Evolutionary conservation across 64 coral and sea anemone genomes (phyloP).

Genomic region (Montipora efflorescens): DNA sequence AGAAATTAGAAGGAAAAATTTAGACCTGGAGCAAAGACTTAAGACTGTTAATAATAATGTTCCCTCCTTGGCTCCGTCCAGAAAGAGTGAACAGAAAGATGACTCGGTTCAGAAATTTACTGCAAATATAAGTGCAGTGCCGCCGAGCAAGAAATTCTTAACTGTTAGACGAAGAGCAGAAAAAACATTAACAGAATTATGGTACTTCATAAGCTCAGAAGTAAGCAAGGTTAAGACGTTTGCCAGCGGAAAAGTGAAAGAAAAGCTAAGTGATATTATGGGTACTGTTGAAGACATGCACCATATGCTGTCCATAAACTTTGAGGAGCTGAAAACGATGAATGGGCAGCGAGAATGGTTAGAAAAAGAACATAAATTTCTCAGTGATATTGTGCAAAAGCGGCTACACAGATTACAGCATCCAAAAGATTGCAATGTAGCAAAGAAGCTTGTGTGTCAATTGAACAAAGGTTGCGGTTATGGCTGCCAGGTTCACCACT

Average conservation of each 20-base stretch:
- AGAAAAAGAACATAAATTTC: conserved; percentile 74
- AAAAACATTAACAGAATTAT: conserved; percentile 89
- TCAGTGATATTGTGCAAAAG: conserved; percentile 89
- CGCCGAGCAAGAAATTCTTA: conserved; percentile 6
- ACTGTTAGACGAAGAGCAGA: conserved; percentile 69
- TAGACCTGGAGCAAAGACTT: conserved; percentile 13
- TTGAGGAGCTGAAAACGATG: conserved; percentile 83
- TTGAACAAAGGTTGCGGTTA: conserved; percentile 97
- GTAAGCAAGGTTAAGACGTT: conserved; percentile 80
- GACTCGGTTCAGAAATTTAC: background rate
- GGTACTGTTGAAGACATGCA: conserved; percentile 77
- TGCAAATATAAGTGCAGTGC: background rate
- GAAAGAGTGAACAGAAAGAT: background rate
- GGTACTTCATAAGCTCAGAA: conserved; percentile 96
- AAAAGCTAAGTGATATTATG: conserved; percentile 64
- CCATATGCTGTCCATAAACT: conserved; percentile 73
- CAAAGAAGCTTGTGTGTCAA: conserved; percentile 93
- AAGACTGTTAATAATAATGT: background rate
- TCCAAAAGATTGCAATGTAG: conserved; percentile 82
- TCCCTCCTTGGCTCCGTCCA: background rate
- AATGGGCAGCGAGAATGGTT: conserved; percentile 69
- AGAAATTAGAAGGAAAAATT: conserved; percentile 38
- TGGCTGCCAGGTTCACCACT: conserved; percentile 95
- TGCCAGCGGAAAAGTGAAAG: background rate
- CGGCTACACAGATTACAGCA: conserved; percentile 83